phyloP scores from a whole-genome alignment of 2,113 vertebrate species.

The Colinus virginianus region DNA sequence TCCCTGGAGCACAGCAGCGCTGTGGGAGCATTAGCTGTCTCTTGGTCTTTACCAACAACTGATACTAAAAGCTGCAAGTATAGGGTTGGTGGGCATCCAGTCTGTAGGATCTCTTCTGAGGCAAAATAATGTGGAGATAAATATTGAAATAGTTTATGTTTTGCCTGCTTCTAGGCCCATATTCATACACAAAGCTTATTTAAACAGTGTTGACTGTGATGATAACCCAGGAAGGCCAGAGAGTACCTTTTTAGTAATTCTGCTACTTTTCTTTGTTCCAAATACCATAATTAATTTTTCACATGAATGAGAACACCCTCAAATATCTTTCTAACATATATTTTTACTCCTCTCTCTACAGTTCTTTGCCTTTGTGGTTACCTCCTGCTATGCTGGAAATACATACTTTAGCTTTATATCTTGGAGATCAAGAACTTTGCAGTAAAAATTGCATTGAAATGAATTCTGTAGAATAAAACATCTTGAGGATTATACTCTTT shows the following conservation, averaged over 20 bases:
- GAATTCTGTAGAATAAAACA: slow-evolving; percentile 50
- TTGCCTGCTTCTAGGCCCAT: neutral
- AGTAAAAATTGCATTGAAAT: slow-evolving; percentile 67
- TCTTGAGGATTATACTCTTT: slow-evolving; percentile 28
- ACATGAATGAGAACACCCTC: neutral
- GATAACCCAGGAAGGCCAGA: neutral
- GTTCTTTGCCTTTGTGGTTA: slow-evolving; percentile 92
- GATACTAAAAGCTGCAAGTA: neutral
- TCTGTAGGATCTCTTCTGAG: neutral
- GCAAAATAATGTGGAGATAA: neutral
- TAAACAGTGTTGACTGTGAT: rapidly evolving
- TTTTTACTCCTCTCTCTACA: slow-evolving; percentile 64
- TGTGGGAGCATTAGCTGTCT: neutral
- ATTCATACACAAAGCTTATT: neutral
- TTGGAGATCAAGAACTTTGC: slow-evolving; percentile 82
- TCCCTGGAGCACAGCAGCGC: neutral
- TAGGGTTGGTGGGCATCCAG: neutral
- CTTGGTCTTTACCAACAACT: neutral
- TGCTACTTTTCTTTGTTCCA: neutral
- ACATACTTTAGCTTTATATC: slow-evolving; percentile 86
- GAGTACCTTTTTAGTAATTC: neutral
- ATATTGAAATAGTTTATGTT: neutral
- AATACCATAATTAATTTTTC: neutral
- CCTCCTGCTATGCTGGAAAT: slow-evolving; percentile 89
- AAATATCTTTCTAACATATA: neutral